These are phyloP conservation scores for Hippasteria phrygiana DNA, from an alignment of 53 echinoderm and acorn worm species.

Conservation along the genomic window DNA sequence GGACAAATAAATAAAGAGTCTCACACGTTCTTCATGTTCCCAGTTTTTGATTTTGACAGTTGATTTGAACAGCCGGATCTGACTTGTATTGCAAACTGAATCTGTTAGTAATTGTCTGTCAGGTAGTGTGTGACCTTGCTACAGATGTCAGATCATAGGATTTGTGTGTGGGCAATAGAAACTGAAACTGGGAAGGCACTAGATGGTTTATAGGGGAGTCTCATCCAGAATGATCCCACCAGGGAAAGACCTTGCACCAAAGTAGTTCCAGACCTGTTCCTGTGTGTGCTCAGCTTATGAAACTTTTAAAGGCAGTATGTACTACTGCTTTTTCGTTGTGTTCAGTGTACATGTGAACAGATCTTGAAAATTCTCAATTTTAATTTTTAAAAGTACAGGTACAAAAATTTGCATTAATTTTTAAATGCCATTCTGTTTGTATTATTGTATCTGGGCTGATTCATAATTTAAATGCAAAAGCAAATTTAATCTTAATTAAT, in stretches of 20 bases:
- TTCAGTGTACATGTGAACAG: no score
- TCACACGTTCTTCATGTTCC: not conserved
- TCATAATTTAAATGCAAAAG: no score
- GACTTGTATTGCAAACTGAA: not conserved
- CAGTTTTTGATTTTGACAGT: conserved; percentile 2
- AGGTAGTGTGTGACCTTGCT: not conserved
- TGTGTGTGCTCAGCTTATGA: not conserved
- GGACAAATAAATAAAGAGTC: not conserved
- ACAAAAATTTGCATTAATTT: no score
- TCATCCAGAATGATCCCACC: not conserved
- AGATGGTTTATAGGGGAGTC: not conserved
- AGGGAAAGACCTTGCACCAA: not conserved
- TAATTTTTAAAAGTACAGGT: no score
- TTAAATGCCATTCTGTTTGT: no score
- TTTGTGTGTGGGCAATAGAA: not conserved
- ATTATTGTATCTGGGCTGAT: no score
- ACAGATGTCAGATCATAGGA: no score
- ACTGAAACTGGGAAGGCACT: conserved; percentile 2
- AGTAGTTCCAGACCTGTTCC: conserved; percentile 11
- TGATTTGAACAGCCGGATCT: not conserved
- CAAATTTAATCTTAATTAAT: no score
- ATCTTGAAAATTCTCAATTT: no score
- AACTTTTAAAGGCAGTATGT: no score
- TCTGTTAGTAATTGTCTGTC: not conserved
- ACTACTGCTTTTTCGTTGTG: no score